These are phyloP conservation scores for Phoronis australis DNA, from an alignment of 2,888 invertebrate species.

Conservation along the genomic window DNA sequence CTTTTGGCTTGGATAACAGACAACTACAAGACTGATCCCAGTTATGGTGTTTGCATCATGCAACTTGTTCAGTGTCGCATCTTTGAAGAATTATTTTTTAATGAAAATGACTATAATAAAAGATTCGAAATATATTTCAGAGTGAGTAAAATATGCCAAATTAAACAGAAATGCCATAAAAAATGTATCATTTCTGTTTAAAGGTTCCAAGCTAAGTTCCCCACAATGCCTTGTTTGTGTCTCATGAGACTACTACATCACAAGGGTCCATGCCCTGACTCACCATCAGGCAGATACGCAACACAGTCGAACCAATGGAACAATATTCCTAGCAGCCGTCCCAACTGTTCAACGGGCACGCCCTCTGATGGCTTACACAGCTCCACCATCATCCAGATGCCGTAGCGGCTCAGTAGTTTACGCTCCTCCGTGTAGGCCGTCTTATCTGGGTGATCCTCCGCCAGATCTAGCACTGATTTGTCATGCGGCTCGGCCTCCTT, in stretches of 20 bases:
- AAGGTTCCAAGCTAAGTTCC: too few species aligned
- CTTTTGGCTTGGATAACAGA: too few species aligned
- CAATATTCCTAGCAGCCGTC: constrained; percentile 87
- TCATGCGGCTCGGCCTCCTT: constrained; percentile 71
- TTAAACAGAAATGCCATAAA: too few species aligned
- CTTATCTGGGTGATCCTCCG: constrained; percentile 41
- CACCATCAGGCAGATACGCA: constrained; percentile 91
- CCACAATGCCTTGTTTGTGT: too few species aligned
- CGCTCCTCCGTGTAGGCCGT: constrained; percentile 41
- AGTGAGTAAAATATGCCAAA: too few species aligned
- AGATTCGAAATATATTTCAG: too few species aligned
- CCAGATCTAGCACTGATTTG: constrained; percentile 13
- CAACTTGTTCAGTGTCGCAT: too few species aligned
- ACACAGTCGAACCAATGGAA: constrained; percentile 99
- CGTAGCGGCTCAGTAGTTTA: constrained; percentile 62
- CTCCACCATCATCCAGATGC: constrained; percentile 94
- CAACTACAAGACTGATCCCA: too few species aligned
- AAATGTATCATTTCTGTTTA: too few species aligned
- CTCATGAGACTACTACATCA: background rate
- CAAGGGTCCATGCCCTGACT: constrained; percentile 19
- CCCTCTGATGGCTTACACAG: constrained; percentile 61
- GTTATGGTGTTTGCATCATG: too few species aligned
- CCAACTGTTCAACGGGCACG: constrained; percentile 61
- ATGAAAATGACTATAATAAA: too few species aligned
- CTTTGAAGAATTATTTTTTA: too few species aligned